These are phyloP conservation scores for Calliscelio sp. DNA, from an alignment of 2,888 invertebrate genomes.

Conservation along the genomic window DNA sequence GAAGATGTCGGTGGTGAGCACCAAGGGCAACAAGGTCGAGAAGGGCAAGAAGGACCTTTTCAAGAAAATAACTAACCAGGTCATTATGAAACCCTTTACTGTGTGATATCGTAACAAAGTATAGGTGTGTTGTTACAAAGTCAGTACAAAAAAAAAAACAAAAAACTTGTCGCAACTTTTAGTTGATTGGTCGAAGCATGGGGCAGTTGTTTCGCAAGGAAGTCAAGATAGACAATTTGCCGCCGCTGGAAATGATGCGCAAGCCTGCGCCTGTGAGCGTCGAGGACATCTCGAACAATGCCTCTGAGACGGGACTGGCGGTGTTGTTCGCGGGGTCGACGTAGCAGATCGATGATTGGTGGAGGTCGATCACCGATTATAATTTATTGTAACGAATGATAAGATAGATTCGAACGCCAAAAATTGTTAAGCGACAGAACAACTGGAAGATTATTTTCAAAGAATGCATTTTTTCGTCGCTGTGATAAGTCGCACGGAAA, in stretches of 20 bases:
- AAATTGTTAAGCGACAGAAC: conserved; percentile 26
- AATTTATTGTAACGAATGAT: conserved; percentile 77
- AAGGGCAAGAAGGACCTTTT: conserved; percentile 96
- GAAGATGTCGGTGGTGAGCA: conserved; percentile 89
- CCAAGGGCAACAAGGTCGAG: conserved; percentile 93
- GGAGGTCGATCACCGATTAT: conserved; percentile 79
- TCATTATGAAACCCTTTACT: conserved; percentile 79
- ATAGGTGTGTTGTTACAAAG: too few relatives aligned
- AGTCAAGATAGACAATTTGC: conserved; percentile 94
- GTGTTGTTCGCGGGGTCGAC: conserved; percentile 84
- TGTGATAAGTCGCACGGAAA: too few relatives aligned
- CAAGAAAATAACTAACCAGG: conserved; percentile 94
- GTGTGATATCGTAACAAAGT: too few relatives aligned
- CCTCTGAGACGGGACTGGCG: conserved; percentile 82
- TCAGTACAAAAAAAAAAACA: too few relatives aligned
- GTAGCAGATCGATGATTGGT: conserved; percentile 83
- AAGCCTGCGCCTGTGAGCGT: conserved; percentile 82
- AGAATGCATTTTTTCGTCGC: not conserved
- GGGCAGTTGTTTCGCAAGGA: conserved; percentile 96
- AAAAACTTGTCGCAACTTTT: too few relatives aligned
- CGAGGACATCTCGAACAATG: conserved; percentile 83
- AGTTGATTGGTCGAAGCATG: conserved; percentile 94
- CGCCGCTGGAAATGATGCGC: conserved; percentile 88
- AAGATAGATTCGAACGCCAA: conserved; percentile 34
- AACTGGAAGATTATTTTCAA: too few relatives aligned